Evolutionary conservation across 2,113 vertebrate genomes (phyloP).

Genomic region (Climacteris rufus): DNA sequence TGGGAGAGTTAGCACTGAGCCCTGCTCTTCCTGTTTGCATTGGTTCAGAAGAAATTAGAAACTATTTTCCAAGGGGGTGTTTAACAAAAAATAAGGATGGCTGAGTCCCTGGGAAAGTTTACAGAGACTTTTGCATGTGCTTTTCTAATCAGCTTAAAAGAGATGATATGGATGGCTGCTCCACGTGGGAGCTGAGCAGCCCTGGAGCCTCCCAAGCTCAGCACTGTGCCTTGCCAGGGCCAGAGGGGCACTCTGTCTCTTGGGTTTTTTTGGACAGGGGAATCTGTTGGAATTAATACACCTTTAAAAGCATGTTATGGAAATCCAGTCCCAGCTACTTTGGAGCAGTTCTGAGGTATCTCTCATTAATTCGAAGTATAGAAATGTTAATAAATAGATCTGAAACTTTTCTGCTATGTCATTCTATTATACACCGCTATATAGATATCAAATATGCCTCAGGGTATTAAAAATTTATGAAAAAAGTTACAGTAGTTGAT

Average conservation of each 20-base stretch:
- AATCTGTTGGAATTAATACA: not conserved
- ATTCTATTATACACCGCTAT: conserved; percentile 30
- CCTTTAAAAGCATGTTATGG: conserved; percentile 14
- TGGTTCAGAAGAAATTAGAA: not conserved
- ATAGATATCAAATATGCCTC: conserved; percentile 36
- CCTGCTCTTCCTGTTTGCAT: not conserved
- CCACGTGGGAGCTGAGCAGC: not conserved
- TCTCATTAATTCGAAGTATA: conserved; percentile 42
- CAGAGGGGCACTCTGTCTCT: not conserved
- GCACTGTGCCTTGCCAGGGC: not conserved
- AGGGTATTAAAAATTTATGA: conserved; percentile 40
- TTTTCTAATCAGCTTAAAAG: not conserved
- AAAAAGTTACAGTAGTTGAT: conserved; percentile 49
- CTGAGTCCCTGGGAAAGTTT: not conserved
- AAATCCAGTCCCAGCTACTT: conserved; percentile 56
- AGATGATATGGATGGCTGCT: not conserved
- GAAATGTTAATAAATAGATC: conserved; percentile 61
- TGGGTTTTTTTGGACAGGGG: not conserved
- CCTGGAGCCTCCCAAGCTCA: not conserved
- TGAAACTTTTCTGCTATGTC: conserved; percentile 48
- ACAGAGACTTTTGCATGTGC: not conserved
- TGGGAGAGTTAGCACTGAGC: not conserved
- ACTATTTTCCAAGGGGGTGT: not conserved
- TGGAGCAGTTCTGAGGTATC: conserved; percentile 71
- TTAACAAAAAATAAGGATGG: not conserved